Evolutionary conservation across 2,113 vertebrate species (phyloP).

Genomic region (Leiothrix lutea): DNA sequence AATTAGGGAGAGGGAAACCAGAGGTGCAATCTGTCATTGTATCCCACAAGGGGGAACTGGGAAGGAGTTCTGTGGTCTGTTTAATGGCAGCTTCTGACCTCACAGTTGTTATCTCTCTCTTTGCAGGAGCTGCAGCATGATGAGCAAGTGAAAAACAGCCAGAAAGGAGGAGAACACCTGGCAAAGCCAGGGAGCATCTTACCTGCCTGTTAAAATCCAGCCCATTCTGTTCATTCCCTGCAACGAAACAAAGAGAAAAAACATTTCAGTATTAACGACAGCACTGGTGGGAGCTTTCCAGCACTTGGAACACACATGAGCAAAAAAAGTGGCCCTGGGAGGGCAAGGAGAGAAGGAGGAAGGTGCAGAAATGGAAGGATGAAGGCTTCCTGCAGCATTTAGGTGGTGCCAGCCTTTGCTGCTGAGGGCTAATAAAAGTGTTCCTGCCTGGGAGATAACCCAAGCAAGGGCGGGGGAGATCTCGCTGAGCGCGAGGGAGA

Average conservation of each 20-base stretch:
- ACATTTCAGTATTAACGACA: background rate
- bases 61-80: background rate
- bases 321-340: background rate
- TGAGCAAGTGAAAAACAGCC: background rate
- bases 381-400: background rate
- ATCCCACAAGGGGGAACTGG: background rate
- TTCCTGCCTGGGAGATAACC: background rate
- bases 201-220: conserved; percentile 92
- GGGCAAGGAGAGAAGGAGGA: background rate
- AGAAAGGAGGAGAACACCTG: conserved; percentile 9
- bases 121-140: background rate
- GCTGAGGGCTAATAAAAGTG: background rate
- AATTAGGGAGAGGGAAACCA: background rate
- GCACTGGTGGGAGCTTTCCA: background rate
- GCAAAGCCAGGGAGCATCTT: conserved; percentile 50
- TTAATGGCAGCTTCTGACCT: conserved; percentile 1
- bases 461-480: background rate
- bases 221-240: conserved; percentile 85
- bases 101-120: conserved; percentile 16
- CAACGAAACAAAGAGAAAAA: conserved; percentile 52
- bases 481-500: background rate
- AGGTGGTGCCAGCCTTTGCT: background rate
- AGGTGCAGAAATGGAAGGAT: background rate
- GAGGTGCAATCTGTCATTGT: background rate
- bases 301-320: background rate